Evolutionary conservation across 2,113 vertebrate genomes (phyloP), one percentile per base, ranked within the genome.

Genomic region (Thunnus maccoyii): DNA sequence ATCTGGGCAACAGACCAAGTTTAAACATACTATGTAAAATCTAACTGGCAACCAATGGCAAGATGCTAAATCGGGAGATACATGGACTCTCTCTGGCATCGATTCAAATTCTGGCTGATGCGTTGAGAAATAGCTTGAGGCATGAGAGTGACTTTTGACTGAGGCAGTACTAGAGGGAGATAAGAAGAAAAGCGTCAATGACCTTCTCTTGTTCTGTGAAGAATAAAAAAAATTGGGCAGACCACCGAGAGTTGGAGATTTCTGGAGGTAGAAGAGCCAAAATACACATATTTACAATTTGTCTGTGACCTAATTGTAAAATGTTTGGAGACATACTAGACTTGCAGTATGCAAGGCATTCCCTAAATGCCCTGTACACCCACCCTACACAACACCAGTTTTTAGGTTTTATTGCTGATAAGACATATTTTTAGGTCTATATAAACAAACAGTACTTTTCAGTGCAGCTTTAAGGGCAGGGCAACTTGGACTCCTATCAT

Each of bases 121-220:
- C 80, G 79, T 22, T 58, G 71, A 83, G 62, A 76, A 92, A 86
- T 72, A 64, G 85, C 89, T 81, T 0, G 18, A 84, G 81, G 89
- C 82, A 30, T 41, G 27, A 30, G 71, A 22, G 77, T 52, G 80
- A 82, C 83, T 88, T 87, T 83, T 87, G 82, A 89, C 83, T 85
- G 73, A 74, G 78, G 82, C 72, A 64, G 47, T 71, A 78, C 85
- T 46, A 22, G 51, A 78, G 77, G 81, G 85, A 91, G 86, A 72
- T 5, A 74, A 89, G 63, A 68, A 71, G 71, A 85, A 67, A 68
- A 64, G 76, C 73, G 66, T 66, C 41, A 70, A 57, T 78, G 69
- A 79, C 76, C 88, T 86, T 80, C 46, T 85, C 46, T 74, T 83
- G 73, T 72, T 82, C 66, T 75, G 58, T 55, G 56, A 64, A 87